Evolutionary conservation across 2,888 invertebrate genomes (phyloP).

Genomic region (Rhabditophanes sp.): DNA sequence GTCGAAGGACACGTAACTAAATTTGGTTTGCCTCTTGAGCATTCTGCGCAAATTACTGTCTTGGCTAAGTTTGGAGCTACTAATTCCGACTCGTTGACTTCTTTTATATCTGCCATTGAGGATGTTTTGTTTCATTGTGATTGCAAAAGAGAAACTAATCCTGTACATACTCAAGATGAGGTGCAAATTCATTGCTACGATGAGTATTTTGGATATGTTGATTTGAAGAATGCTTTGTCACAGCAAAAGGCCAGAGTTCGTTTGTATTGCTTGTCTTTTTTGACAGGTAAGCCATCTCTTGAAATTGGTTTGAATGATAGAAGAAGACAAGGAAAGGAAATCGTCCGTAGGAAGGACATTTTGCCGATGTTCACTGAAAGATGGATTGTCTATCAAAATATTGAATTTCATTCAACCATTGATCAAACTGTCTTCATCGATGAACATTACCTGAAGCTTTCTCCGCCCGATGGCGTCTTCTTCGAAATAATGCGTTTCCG

Average conservation of each 20-base stretch:
- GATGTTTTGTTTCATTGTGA: conserved; percentile 72
- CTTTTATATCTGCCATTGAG: conserved; percentile 75
- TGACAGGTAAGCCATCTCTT: conserved; percentile 87
- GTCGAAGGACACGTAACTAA: conserved; percentile 62
- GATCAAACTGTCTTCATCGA: conserved; percentile 56
- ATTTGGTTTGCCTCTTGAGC: conserved; percentile 78
- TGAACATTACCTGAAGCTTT: conserved; percentile 45
- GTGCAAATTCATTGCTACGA: conserved; percentile 53
- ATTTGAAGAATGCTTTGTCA: conserved; percentile 60
- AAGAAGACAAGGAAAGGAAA: conserved; percentile 54
- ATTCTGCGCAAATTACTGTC: conserved; percentile 87
- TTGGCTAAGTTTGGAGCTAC: conserved; percentile 84
- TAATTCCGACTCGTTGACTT: conserved; percentile 70
- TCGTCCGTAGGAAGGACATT: conserved; percentile 94
- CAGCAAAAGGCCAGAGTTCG: conserved; percentile 85
- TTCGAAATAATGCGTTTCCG: conserved; percentile 49
- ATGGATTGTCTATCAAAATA: conserved; percentile 86
- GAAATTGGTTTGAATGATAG: conserved; percentile 90
- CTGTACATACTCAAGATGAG: conserved; percentile 75
- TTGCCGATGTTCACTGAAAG: conserved; percentile 88
- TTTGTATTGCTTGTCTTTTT: conserved; percentile 82
- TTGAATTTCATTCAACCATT: conserved; percentile 87
- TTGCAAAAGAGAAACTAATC: conserved; percentile 53
- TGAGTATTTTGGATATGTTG: conserved; percentile 46
- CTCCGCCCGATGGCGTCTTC: conserved; percentile 41